Conservation (phyloP, 2,888 invertebrate species). For the Artemia sp. region DNA sequence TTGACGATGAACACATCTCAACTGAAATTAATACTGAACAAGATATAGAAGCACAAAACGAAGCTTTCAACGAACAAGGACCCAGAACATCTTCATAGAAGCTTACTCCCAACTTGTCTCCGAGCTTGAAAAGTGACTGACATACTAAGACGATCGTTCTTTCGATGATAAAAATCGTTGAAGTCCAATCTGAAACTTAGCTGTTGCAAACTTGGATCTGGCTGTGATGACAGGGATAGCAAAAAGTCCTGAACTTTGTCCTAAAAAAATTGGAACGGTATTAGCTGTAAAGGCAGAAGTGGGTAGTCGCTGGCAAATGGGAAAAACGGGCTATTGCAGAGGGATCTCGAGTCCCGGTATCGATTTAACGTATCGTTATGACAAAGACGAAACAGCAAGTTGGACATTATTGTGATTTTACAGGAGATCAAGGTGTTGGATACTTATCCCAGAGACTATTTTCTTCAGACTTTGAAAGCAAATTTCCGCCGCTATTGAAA, state of each 20-base stretch:
- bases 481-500: background rate
- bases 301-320: too few relatives aligned
- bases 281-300: too few relatives aligned
- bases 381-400: background rate
- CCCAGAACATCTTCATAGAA: too few relatives aligned
- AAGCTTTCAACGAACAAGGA: too few relatives aligned
- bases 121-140: slow-evolving; percentile 36
- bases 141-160: slow-evolving; percentile 53
- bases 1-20: too few relatives aligned
- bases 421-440: background rate
- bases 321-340: background rate
- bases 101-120: slow-evolving; percentile 25
- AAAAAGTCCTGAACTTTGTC: slow-evolving; percentile 73
- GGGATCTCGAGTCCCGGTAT: background rate
- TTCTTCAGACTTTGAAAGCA: background rate
- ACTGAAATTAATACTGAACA: too few relatives aligned
- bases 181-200: slow-evolving; percentile 84
- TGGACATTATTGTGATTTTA: background rate
- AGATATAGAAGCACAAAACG: too few relatives aligned
- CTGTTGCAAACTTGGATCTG: slow-evolving; percentile 69
- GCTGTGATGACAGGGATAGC: slow-evolving; percentile 58
- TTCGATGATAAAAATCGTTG: slow-evolving; percentile 79
- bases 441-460: background rate
- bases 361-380: too few relatives aligned
- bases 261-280: slow-evolving; percentile 31